Evolutionary conservation across 2,888 invertebrate species (phyloP), one percentile per base, ranked within the genome.

Genomic region (Drosophila basisetae): DNA sequence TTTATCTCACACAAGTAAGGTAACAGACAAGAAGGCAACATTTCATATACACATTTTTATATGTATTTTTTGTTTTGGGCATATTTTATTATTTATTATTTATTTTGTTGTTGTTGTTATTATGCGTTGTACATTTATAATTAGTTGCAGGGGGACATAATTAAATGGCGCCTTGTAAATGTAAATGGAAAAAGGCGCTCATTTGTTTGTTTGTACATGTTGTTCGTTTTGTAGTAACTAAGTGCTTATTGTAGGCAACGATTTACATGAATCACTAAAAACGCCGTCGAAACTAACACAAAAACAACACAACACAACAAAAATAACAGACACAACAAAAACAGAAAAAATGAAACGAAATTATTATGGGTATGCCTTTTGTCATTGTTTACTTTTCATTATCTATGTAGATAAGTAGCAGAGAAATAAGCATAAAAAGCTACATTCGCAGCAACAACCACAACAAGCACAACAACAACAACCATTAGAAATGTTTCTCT

Each of bases 381-480:
- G 64, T 55, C 73, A 78, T 86, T 90, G 89, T 88, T 88, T 88
- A 77, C 73, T 75, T 89, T 88, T 90, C 89, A 88, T 88, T 88
- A 88, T 89, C 90, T 89, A 73, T 77, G 76, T 68, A 84, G 87
- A 87, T 88, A 90, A 89, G 89, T 72, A 63, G 84, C 71, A 62
- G 76, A 11, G 68, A 73, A 84, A 79, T 76, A 77, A 69, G 70
- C 82, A 79, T 81, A 78, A 88, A 88, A 86, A 73, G 66, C 73
- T 68, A 67, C 74, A 74, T 25, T 25, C 25, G 22, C 53, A 37
- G 54, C 52, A 47, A 16, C 4, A 22, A 1, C 22, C 22, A 47
- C 22, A 22, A 13, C 28, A 41, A 28, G 33, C 63, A 63, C 72
- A 74, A 55, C 63, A 65, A 72, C 64, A 72, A 55, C 30, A 58